Base-by-base conservation (phyloP, 1,140 invertebrate species). In the Augochlora pura region DNA sequence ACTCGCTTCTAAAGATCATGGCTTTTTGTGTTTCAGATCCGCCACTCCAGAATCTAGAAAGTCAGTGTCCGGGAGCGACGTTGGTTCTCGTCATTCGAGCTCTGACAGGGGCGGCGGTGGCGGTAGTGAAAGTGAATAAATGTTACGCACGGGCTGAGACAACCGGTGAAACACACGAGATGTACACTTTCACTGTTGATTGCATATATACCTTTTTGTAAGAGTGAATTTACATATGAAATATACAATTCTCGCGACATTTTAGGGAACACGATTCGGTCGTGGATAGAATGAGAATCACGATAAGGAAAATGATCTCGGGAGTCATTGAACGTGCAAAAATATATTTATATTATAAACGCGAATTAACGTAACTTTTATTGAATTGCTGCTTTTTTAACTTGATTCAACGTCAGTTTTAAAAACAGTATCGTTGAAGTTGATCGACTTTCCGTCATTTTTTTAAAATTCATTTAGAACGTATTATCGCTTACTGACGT, bases 1-100 rank as follows among this genome's bases (percentile, higher is more conserved):
- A 46, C 12, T 1, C 14, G 16, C 10, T 38, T 39, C 18, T 32
- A 2, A 32, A 2, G 16, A 25, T 39, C 27, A 8, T 23, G n/a
- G 62, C 73, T 73, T 67, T 49, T 75, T 39, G 6, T 65, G 57
- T 78, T 72, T 9, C 70, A 92, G 91, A 59, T 93, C 92, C 68
- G 91, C 87, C 2, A 92, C 91, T 38, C 91, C 91, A 39, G 91
- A 91, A n/a, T 92, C 92, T 21, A 88, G 92, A 42, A 92, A 93
- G 84, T 92, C 91, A 0, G 90, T 93, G 38, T 92, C 91, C 14
- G 91, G 89, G 1, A 93, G 91, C 57, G 91, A 92, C 39, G 90
- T 80, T 32, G 88, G 85, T 64, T 91, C 87, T 0, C 86, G 86
- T 25, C 83, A 90, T 86, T 91, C 87, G 18, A 88, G 88, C 72